Conservation (phyloP, 2,797 vertebrate species). For the Sebastes itinus region DNA sequence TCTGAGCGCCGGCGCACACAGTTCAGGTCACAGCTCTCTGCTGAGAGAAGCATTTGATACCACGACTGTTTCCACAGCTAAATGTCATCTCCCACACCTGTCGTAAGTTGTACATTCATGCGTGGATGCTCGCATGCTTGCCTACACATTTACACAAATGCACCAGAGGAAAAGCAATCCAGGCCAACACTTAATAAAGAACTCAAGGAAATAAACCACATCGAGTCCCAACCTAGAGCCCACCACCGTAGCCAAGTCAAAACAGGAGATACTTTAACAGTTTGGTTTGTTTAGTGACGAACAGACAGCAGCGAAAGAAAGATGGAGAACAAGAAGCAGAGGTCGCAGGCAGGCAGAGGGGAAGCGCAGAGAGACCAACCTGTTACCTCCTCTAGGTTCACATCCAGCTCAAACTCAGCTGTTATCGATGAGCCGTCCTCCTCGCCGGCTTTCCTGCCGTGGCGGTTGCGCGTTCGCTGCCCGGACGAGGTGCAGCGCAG, state of each 20-base stretch:
- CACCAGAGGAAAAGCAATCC: background rate
- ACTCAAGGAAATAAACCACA: slow-evolving; percentile 19
- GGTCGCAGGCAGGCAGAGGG: slow-evolving; percentile 72
- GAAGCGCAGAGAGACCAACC: slow-evolving; percentile 91
- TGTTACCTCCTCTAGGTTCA: slow-evolving; percentile 98
- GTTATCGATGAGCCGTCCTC: slow-evolving; percentile 90
- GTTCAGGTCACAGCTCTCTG: slow-evolving; percentile 92
- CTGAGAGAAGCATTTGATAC: slow-evolving; percentile 73
- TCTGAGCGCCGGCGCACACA: slow-evolving; percentile 90
- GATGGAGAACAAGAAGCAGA: slow-evolving; percentile 58
- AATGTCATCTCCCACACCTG: background rate
- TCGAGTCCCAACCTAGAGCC: slow-evolving; percentile 23
- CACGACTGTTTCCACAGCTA: slow-evolving; percentile 60
- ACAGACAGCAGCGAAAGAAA: slow-evolving; percentile 48
- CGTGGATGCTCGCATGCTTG: slow-evolving; percentile 41
- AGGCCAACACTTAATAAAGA: background rate
- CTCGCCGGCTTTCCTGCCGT: slow-evolving; percentile 83
- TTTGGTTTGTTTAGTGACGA: slow-evolving; percentile 67
- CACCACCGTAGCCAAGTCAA: slow-evolving; percentile 74
- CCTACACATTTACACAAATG: background rate
- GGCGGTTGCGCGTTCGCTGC: slow-evolving; percentile 80
- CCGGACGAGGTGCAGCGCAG: slow-evolving; percentile 90
- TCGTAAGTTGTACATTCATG: background rate
- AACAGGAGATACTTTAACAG: slow-evolving; percentile 97
- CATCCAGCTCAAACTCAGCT: slow-evolving; percentile 94